These are phyloP conservation scores for Papilio gigon DNA, from an alignment of 2,888 invertebrate genomes.

Conservation along the genomic window DNA sequence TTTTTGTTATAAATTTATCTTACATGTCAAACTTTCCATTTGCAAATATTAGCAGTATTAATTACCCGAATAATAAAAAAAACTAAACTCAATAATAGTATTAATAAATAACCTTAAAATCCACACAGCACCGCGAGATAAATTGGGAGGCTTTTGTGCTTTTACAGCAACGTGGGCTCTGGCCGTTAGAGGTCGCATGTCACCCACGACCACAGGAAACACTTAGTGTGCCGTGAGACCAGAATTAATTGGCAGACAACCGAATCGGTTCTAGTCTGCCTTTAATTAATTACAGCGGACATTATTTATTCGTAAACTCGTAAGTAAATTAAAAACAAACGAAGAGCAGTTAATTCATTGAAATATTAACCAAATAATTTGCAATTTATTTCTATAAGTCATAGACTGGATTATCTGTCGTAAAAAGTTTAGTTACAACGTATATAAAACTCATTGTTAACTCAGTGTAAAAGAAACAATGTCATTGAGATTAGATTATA, in stretches of 20 bases:
- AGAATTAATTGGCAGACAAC: conserved; percentile 70
- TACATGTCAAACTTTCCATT: too few species aligned
- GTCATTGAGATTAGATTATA: too few species aligned
- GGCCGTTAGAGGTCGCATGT: conserved; percentile 70
- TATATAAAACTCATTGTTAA: too few species aligned
- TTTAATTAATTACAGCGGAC: conserved; percentile 56
- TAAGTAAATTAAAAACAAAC: background rate
- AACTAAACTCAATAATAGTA: background rate
- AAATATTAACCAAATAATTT: background rate
- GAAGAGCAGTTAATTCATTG: background rate
- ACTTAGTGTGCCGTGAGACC: conserved; percentile 72
- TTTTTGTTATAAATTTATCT: too few species aligned
- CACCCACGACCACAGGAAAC: conserved; percentile 73
- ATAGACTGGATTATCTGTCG: too few species aligned
- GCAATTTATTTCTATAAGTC: background rate
- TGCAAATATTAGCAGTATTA: too few species aligned
- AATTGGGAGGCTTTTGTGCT: conserved; percentile 2
- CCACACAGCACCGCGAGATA: background rate
- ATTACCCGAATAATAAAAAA: background rate
- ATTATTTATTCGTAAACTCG: conserved; percentile 39
- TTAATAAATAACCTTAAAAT: background rate
- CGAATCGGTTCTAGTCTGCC: conserved; percentile 59
- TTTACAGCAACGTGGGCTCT: conserved; percentile 58
- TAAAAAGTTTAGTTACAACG: too few species aligned
- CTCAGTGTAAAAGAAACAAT: too few species aligned